Evolutionary conservation across 2,797 vertebrate genomes (phyloP).

Genomic region (Pagetopsis macropterus): DNA sequence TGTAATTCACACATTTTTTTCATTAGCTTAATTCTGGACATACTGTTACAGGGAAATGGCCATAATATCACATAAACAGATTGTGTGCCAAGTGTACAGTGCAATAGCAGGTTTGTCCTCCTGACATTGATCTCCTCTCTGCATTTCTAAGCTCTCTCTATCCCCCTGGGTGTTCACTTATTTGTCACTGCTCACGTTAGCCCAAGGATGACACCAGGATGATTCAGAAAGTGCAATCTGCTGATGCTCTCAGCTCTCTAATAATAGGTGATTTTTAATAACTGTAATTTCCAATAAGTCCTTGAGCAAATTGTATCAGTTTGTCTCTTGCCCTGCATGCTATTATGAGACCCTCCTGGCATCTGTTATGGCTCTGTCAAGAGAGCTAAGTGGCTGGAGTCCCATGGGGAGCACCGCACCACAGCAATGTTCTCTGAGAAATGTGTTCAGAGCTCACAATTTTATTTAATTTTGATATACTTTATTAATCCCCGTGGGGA

Average conservation of each 20-base stretch:
- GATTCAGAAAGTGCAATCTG: conserved; percentile 63
- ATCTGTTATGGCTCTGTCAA: conserved; percentile 39
- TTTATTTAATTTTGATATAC: too few species aligned
- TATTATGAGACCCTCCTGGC: conserved; percentile 33
- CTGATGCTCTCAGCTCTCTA: conserved; percentile 43
- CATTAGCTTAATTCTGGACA: background rate
- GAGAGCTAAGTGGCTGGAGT: conserved; percentile 31
- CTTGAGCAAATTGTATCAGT: conserved; percentile 52
- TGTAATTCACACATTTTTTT: conserved; percentile 7
- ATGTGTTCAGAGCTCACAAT: conserved; percentile 6
- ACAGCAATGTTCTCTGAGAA: background rate
- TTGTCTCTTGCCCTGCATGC: conserved; percentile 11
- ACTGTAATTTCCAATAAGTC: conserved; percentile 61
- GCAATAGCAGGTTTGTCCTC: conserved; percentile 37
- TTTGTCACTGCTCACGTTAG: conserved; percentile 56
- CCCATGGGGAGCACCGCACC: conserved; percentile 13
- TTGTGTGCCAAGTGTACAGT: background rate
- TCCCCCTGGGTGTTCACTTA: conserved; percentile 34
- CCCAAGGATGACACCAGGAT: conserved; percentile 49
- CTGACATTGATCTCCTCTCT: conserved; percentile 50
- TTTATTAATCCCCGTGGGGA: too few species aligned
- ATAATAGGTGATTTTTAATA: conserved; percentile 64
- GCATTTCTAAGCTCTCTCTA: conserved; percentile 19
- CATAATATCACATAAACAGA: conserved; percentile 25
- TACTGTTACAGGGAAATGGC: conserved; percentile 7